Evolutionary conservation across 2,888 invertebrate species (phyloP).

Genomic region (Polydrusus tereticollis): DNA sequence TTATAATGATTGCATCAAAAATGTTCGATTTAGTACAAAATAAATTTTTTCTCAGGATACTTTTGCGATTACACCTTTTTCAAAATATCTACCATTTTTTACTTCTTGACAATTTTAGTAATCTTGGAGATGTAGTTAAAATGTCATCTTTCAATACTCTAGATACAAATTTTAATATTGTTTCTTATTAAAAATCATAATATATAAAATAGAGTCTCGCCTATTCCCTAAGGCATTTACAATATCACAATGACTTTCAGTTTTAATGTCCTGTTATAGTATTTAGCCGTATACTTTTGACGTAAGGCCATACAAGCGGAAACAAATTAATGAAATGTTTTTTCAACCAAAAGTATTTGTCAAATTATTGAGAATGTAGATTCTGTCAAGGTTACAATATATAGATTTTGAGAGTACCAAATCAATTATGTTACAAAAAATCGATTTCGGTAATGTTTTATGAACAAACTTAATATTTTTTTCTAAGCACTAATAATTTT

Average conservation of each 20-base stretch:
- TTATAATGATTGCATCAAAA: not conserved
- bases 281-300: constrained; percentile 12
- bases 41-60: too few species aligned
- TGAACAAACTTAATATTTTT: not conserved
- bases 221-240: constrained; percentile 12
- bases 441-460: not conserved
- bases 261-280: constrained; percentile 28
- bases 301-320: constrained; percentile 29
- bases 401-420: not conserved
- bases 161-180: not conserved
- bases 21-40: not conserved
- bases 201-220: too few species aligned
- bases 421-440: not conserved
- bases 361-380: constrained; percentile 6
- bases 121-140: too few species aligned
- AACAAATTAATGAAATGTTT: constrained; percentile 3
- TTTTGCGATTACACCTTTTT: too few species aligned
- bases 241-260: constrained; percentile 18
- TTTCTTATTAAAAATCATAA: too few species aligned
- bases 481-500: not conserved
- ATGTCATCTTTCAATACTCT: not conserved
- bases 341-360: constrained; percentile 13
- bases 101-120: too few species aligned
- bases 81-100: too few species aligned
- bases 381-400: constrained; percentile 3